These are phyloP conservation scores for Gonioctena quinquepunctata DNA, from an alignment of 1,140 invertebrate species.

Conservation along the genomic window DNA sequence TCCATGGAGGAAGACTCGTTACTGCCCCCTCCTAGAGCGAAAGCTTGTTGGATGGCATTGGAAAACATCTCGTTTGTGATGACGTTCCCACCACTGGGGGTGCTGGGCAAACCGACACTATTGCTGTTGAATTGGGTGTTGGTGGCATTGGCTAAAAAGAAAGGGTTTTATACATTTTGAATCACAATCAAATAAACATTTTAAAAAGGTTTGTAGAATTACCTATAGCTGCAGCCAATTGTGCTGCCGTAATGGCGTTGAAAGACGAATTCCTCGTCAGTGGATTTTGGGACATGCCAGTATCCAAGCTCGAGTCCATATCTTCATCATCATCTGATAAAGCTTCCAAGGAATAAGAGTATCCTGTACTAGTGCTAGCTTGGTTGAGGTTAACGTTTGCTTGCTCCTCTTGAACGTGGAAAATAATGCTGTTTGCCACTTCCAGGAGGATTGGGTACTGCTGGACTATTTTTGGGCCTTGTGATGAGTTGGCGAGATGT, in stretches of 20 bases:
- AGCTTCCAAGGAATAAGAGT: conserved; percentile 59
- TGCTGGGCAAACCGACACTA: conserved; percentile 8
- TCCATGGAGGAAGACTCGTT: neutral
- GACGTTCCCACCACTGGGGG: conserved; percentile 50
- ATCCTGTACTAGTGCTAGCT: conserved; percentile 50
- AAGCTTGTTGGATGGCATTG: conserved; percentile 62
- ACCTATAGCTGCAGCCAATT: conserved; percentile 59
- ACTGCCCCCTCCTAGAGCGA: conserved; percentile 49
- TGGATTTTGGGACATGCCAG: conserved; percentile 50
- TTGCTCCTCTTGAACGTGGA: conserved; percentile 60
- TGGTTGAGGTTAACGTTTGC: conserved; percentile 33
- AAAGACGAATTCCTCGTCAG: conserved; percentile 48
- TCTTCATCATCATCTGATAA: conserved; percentile 62
- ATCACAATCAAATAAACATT: no score
- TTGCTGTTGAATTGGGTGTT: conserved; percentile 21
- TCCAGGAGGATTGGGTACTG: conserved; percentile 59
- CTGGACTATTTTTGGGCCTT: conserved; percentile 42
- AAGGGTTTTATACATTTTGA: no score
- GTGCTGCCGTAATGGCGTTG: conserved; percentile 58
- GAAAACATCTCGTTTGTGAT: conserved; percentile 65
- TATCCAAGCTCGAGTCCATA: conserved; percentile 62
- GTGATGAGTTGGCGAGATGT: conserved; percentile 59
- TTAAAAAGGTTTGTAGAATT: no score
- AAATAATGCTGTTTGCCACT: conserved; percentile 59
- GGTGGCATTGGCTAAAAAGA: no score